phyloP scores from a whole-genome alignment of 2,888 invertebrate species.

The Pollenia labialis region DNA sequence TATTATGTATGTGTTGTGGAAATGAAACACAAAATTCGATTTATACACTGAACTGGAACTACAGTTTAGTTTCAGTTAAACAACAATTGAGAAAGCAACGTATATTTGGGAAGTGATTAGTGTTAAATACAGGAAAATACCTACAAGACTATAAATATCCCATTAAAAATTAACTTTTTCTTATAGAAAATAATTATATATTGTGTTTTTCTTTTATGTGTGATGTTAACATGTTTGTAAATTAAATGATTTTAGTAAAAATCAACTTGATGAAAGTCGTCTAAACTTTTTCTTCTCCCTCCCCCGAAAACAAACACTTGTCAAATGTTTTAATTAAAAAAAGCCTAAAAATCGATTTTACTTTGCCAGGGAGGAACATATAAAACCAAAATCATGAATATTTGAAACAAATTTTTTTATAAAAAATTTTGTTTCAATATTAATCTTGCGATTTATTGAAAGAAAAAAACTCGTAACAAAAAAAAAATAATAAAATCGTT shows the following conservation, averaged over 20 bases:
- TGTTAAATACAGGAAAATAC: slow-evolving; percentile 8
- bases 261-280: slow-evolving; percentile 12
- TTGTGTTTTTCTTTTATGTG: slow-evolving; percentile 48
- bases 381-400: slow-evolving; percentile 69
- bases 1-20: neutral
- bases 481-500: slow-evolving; percentile 62
- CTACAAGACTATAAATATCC: neutral
- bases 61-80: slow-evolving; percentile 75
- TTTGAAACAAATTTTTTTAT: slow-evolving; percentile 73
- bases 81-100: slow-evolving; percentile 71
- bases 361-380: slow-evolving; percentile 65
- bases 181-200: slow-evolving; percentile 37
- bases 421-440: slow-evolving; percentile 74
- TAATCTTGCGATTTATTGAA: slow-evolving; percentile 56
- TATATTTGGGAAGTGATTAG: slow-evolving; percentile 35
- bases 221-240: slow-evolving; percentile 55
- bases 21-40: slow-evolving; percentile 45
- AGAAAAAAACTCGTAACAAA: neutral
- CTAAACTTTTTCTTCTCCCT: slow-evolving; percentile 11
- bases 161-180: slow-evolving; percentile 7
- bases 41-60: slow-evolving; percentile 62
- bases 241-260: slow-evolving; percentile 48
- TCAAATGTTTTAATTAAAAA: slow-evolving; percentile 69
- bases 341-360: slow-evolving; percentile 70
- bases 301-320: slow-evolving; percentile 42